These are phyloP conservation scores for Percopsis omiscomaycus DNA, from an alignment of 2,797 vertebrate species.

Conservation along the genomic window DNA sequence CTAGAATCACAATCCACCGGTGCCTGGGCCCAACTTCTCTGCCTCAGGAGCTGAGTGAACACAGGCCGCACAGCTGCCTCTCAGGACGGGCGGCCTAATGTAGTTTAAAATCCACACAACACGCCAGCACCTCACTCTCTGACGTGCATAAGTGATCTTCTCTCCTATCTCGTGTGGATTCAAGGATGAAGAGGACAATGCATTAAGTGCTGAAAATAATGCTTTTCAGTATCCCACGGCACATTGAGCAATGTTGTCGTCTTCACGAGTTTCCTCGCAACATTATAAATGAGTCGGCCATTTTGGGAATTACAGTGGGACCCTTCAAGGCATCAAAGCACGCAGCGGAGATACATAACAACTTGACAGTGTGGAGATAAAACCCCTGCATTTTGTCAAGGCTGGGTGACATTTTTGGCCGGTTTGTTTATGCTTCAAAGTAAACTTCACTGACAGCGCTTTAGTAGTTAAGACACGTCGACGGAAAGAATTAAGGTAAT, in stretches of 20 bases:
- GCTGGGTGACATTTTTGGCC: not conserved
- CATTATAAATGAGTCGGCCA: conserved; percentile 2
- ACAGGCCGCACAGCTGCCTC: conserved; percentile 24
- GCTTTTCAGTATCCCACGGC: conserved; percentile 16
- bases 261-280: conserved; percentile 3
- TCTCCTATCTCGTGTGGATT: conserved; percentile 20
- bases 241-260: not conserved
- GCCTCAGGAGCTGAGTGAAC: conserved; percentile 35
- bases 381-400: not conserved
- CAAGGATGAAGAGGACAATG: conserved; percentile 28
- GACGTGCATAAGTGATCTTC: conserved; percentile 23
- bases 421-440: not conserved
- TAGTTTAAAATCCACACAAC: conserved; percentile 40
- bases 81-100: conserved; percentile 29
- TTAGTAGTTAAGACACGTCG: conserved; percentile 2
- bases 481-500: too few relatives aligned
- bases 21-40: conserved; percentile 39
- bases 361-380: not conserved
- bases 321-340: conserved; percentile 14
- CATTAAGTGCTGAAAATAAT: conserved; percentile 15
- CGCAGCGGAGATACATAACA: not conserved
- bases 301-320: conserved; percentile 9
- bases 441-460: conserved; percentile 4
- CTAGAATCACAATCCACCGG: conserved; percentile 23
- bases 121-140: conserved; percentile 21